Evolutionary conservation across 2,797 vertebrate genomes (phyloP).

Genomic region (Paguma larvata): DNA sequence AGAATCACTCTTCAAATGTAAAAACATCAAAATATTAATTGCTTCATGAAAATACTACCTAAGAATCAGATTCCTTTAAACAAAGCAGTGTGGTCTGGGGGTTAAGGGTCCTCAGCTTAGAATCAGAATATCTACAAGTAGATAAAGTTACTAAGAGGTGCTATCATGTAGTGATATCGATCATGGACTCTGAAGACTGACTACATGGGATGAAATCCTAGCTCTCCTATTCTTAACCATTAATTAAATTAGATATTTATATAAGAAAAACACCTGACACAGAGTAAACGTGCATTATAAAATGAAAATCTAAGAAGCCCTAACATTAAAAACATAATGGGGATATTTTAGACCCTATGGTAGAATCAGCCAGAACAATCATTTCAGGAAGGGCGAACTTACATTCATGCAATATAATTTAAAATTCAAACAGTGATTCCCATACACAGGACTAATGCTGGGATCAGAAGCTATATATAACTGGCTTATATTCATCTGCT

Average conservation of each 20-base stretch:
- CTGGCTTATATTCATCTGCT: background rate
- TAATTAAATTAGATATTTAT: background rate
- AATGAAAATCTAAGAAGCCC: background rate
- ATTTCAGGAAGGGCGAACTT: background rate
- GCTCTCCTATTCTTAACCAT: background rate
- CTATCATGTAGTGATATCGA: background rate
- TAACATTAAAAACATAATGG: background rate
- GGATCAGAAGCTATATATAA: constrained; percentile 7
- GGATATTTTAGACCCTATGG: background rate
- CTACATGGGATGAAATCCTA: background rate
- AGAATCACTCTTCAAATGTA: background rate
- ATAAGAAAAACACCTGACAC: background rate
- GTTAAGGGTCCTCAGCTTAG: background rate
- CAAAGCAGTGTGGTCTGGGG: background rate
- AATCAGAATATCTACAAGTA: background rate
- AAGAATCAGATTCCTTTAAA: background rate
- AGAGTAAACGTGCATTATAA: background rate
- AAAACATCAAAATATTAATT: background rate
- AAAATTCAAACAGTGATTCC: background rate
- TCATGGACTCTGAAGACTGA: background rate
- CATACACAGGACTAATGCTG: background rate
- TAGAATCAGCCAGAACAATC: background rate
- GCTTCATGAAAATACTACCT: background rate
- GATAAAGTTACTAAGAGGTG: background rate
- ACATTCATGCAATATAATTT: background rate